phyloP scores from a whole-genome alignment of 2,888 invertebrate genomes.

The Mechanitis messenoides region DNA sequence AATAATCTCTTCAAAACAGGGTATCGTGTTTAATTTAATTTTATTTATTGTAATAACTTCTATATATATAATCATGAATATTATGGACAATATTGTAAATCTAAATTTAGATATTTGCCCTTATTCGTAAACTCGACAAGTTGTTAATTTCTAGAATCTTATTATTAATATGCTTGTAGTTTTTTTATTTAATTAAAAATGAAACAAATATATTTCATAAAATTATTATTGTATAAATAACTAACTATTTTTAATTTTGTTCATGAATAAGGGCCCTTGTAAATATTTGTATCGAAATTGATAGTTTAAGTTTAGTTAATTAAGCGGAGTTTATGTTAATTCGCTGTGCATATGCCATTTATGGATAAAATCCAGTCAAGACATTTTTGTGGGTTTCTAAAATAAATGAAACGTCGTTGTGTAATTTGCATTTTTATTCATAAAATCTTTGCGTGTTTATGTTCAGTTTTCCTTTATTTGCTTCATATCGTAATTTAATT shows the following conservation, averaged over 20 bases:
- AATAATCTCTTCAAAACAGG: slow-evolving; percentile 50
- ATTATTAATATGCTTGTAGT: slow-evolving; percentile 15
- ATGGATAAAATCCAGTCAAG: slow-evolving; percentile 74
- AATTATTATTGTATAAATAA: not conserved
- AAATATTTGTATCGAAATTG: slow-evolving; percentile 58
- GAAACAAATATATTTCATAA: slow-evolving; percentile 7
- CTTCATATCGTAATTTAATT: too few species aligned
- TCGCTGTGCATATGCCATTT: slow-evolving; percentile 73
- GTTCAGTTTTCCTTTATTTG: too few species aligned
- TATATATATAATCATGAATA: slow-evolving; percentile 42
- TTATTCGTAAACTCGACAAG: slow-evolving; percentile 41
- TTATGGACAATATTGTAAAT: slow-evolving; percentile 60
- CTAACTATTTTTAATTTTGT: slow-evolving; percentile 9
- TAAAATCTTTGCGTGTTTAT: not conserved
- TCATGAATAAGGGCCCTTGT: slow-evolving; percentile 58
- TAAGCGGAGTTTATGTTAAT: slow-evolving; percentile 44
- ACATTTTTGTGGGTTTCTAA: slow-evolving; percentile 72
- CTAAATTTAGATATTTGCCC: slow-evolving; percentile 39
- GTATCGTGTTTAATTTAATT: slow-evolving; percentile 46
- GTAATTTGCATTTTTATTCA: slow-evolving; percentile 48
- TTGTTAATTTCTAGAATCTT: slow-evolving; percentile 10
- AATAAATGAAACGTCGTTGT: slow-evolving; percentile 70
- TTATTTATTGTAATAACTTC: slow-evolving; percentile 33
- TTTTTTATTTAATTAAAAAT: not conserved
- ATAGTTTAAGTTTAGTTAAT: slow-evolving; percentile 44